Base-by-base conservation (phyloP, 2,797 vertebrate species). In the Anabas testudineus region DNA sequence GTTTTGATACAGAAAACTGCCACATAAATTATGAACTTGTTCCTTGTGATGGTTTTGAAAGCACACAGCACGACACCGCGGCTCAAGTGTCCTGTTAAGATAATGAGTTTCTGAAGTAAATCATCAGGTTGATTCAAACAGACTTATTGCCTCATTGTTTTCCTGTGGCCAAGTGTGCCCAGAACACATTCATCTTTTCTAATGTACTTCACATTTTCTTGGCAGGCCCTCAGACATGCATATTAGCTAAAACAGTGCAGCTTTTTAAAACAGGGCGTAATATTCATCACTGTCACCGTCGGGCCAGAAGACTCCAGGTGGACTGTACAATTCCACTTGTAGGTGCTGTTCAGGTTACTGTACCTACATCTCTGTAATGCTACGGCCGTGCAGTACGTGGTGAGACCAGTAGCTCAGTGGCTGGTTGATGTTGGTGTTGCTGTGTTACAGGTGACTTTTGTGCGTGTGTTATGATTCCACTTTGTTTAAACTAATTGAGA, bases 31-130 rank as follows among this genome's bases (percentile, higher is more conserved):
- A 24, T 41, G n/a, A 14, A 37, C 16, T 6, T 54, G 36, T 34
- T 26, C 10, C 28, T 71, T 22, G 3, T 48, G 4, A 45, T 43
- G 49, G 18, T 13, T 32, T 28, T 16, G 41, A 12, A 18, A 19
- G 16, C 14, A 32, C 3, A 21, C 16, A 5, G 13, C 12, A 3
- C 15, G 14, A 14, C 3, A 10, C n/a, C 30, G 41, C 5, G 1
- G 22, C 15, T 19, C 28, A 12, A 24, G 22, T 34, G 14, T 49
- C 18, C 6, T 28, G 12, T 12, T 43, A 12, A 54, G 14, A 16
- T 18, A 64, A 30, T 52, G 8, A 16, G 36, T 8, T 63, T 41
- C 52, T 43, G 22, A 24, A 54, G 18, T 54, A 56, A 58, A 56
- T 15, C 22, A 52, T 56, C 43, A 46, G n/a, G 36, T 39, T 53